Percentiles rank a stretch among this genome's conserved stretches.
phyloP scores from a whole-genome alignment of 2,797 vertebrate genomes.

The Periparus ater region DNA sequence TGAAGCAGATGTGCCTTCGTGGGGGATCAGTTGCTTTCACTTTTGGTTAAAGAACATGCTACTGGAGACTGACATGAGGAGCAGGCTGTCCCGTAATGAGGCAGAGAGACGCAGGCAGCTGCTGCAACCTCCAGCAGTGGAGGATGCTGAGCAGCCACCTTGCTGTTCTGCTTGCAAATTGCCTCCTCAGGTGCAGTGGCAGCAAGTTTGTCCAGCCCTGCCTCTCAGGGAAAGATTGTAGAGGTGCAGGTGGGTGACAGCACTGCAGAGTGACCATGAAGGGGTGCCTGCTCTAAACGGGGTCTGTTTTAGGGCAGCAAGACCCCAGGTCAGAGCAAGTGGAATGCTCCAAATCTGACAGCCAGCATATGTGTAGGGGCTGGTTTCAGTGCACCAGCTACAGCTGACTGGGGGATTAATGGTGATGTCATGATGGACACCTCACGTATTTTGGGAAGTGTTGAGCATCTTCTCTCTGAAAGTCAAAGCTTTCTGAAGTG shows the following conservation, averaged over 20 bases:
- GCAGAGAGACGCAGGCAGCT: background rate
- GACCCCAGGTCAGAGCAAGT: accelerated
- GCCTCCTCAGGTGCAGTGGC: background rate
- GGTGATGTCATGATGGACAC: background rate
- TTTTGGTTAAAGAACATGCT: conserved; percentile 31
- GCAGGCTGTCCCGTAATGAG: background rate
- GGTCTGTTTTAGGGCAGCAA: background rate
- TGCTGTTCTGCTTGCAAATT: background rate
- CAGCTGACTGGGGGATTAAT: accelerated
- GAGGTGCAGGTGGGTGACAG: too few relatives aligned
- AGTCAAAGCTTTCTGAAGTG: background rate
- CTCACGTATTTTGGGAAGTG: background rate
- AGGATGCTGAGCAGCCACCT: background rate
- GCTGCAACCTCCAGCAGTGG: background rate
- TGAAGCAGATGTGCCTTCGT: conserved; percentile 82
- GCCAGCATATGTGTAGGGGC: accelerated
- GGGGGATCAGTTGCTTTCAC: conserved; percentile 55
- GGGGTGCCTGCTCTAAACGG: accelerated
- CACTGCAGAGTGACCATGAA: background rate
- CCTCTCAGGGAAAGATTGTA: accelerated
- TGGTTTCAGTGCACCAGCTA: background rate
- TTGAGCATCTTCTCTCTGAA: background rate
- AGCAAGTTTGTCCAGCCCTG: accelerated
- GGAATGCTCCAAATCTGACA: background rate
- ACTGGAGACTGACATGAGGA: conserved; percentile 7